phyloP scores from a whole-genome alignment of 2,888 invertebrate genomes.

The Cheilosia variabilis region DNA sequence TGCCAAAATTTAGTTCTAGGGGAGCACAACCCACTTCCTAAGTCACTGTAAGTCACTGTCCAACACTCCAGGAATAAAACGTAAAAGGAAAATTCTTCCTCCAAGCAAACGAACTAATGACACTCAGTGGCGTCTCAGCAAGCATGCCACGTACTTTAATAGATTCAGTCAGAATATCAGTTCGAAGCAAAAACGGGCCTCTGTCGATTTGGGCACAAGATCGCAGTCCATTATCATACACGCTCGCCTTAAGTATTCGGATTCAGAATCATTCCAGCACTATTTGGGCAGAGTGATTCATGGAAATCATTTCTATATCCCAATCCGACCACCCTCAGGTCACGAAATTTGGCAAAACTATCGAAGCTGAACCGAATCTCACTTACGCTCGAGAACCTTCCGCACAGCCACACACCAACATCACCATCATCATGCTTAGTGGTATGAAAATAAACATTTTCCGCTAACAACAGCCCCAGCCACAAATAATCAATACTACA shows the following conservation, averaged over 20 bases:
- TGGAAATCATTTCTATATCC: background rate
- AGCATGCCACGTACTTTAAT: no score
- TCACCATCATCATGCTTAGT: constrained; percentile 14
- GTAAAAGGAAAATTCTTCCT: no score
- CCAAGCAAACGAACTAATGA: no score
- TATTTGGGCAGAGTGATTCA: background rate
- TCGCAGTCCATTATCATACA: no score
- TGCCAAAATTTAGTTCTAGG: no score
- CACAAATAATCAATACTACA: constrained; percentile 30
- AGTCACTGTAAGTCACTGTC: no score
- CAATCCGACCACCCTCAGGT: background rate
- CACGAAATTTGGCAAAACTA: background rate
- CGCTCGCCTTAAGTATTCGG: no score
- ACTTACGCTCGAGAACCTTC: background rate
- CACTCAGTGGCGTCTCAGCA: no score
- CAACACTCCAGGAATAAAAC: no score
- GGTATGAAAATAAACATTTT: constrained; percentile 53
- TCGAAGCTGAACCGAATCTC: background rate
- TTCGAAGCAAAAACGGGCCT: no score
- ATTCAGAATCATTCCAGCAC: background rate
- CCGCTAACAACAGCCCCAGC: constrained; percentile 31
- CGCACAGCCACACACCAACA: constrained; percentile 14
- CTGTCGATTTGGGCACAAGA: no score
- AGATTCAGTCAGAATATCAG: background rate
- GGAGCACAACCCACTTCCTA: no score